Evolutionary conservation across 1,140 invertebrate species (phyloP).

Genomic region (Trichogramma pretiosum): DNA sequence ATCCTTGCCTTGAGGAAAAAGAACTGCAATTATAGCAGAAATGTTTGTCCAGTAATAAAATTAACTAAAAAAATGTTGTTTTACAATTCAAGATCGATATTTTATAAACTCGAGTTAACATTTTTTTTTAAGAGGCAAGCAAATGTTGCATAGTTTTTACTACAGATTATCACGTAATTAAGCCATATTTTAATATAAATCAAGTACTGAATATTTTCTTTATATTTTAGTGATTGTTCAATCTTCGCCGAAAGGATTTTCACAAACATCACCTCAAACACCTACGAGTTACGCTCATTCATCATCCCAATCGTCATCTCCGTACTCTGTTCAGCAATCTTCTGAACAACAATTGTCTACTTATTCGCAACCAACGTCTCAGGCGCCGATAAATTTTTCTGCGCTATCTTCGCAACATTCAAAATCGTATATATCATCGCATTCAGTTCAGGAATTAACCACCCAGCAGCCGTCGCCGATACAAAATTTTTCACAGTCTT

Average conservation of each 20-base stretch:
- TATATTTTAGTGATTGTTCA: slow-evolving; percentile 4
- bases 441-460: no score
- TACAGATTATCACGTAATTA: no score
- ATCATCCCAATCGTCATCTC: slow-evolving; percentile 23
- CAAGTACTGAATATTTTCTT: background rate
- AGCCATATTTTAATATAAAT: background rate
- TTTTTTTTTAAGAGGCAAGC: no score
- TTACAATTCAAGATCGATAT: no score
- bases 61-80: no score
- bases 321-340: slow-evolving; percentile 15
- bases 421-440: no score
- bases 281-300: slow-evolving; percentile 27
- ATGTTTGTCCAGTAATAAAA: no score
- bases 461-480: slow-evolving; percentile 1
- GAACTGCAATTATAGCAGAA: no score
- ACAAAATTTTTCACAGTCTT: slow-evolving; percentile 24
- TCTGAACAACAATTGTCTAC: slow-evolving; percentile 22
- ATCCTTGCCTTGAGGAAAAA: no score
- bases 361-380: slow-evolving; percentile 27
- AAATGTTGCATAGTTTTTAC: no score
- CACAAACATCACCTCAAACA: slow-evolving; percentile 32
- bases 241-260: slow-evolving; percentile 24
- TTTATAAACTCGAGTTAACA: no score
- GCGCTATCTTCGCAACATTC: slow-evolving; percentile 32
- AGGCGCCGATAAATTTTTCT: slow-evolving; percentile 25